A percentile compares a stretch with the other conserved stretches of the same genome.
These are phyloP conservation scores for Drosophila buzzatii DNA, from an alignment of 2,888 invertebrate species.

Conservation along the genomic window DNA sequence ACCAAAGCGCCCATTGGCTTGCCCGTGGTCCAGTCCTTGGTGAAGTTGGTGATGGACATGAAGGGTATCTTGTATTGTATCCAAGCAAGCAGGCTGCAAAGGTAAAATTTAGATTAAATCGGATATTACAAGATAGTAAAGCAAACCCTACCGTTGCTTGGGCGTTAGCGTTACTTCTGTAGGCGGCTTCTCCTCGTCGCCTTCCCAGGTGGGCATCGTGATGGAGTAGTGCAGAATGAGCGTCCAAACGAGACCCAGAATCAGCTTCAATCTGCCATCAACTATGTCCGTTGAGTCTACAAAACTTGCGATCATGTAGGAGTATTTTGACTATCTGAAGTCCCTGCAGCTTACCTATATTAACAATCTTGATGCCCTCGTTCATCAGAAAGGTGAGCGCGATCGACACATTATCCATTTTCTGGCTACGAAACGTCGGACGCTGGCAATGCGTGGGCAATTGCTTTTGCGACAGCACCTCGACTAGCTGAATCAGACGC, in stretches of 20 bases:
- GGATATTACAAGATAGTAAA: neutral
- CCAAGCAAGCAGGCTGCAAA: constrained; percentile 92
- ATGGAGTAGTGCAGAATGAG: constrained; percentile 97
- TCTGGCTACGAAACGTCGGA: constrained; percentile 94
- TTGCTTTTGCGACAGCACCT: constrained; percentile 92
- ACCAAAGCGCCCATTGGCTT: constrained; percentile 95
- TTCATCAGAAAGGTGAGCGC: constrained; percentile 94
- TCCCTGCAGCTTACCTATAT: constrained; percentile 91
- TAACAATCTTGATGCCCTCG: constrained; percentile 95
- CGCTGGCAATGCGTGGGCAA: constrained; percentile 93
- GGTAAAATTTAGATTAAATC: neutral
- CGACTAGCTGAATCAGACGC: constrained; percentile 90
- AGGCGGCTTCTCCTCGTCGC: constrained; percentile 88
- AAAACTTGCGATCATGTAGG: constrained; percentile 19
- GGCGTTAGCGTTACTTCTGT: constrained; percentile 88
- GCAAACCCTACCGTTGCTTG: constrained; percentile 88
- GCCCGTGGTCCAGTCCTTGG: constrained; percentile 95
- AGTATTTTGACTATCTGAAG: neutral
- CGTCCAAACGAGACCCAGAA: constrained; percentile 96
- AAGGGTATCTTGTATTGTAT: constrained; percentile 93
- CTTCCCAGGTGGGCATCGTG: constrained; percentile 96
- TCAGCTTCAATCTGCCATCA: constrained; percentile 95
- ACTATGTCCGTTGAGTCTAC: constrained; percentile 95
- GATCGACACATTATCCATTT: constrained; percentile 96
- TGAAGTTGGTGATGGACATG: constrained; percentile 93